A percentile compares a stretch with the other conserved stretches of the same genome.
These are phyloP conservation scores for Trilocha varians DNA, from an alignment of 2,888 invertebrate genomes.

Conservation along the genomic window DNA sequence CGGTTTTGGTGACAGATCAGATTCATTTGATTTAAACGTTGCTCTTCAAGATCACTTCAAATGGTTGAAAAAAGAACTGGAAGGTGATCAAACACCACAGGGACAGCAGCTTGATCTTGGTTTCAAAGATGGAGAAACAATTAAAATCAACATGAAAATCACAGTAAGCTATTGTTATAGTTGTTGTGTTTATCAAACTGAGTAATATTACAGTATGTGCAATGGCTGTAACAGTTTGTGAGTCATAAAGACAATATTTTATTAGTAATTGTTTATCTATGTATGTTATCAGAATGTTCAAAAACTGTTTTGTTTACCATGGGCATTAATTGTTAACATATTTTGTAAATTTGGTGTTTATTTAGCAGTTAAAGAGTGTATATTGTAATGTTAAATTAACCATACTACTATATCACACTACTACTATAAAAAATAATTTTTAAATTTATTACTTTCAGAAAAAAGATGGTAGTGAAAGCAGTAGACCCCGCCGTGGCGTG, in stretches of 20 bases:
- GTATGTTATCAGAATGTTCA: too few species aligned
- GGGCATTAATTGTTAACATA: too few species aligned
- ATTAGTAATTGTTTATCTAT: too few species aligned
- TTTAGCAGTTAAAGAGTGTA: too few species aligned
- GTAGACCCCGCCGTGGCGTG: slow-evolving; percentile 74
- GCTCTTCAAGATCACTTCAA: slow-evolving; percentile 99
- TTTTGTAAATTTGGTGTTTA: too few species aligned
- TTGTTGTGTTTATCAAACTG: not conserved
- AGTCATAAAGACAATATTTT: too few species aligned
- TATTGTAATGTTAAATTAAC: too few species aligned
- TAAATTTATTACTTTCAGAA: slow-evolving; percentile 72
- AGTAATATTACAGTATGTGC: too few species aligned
- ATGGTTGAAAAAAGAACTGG: slow-evolving; percentile 89
- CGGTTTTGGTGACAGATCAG: slow-evolving; percentile 97
- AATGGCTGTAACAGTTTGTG: too few species aligned
- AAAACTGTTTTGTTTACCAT: too few species aligned
- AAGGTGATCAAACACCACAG: slow-evolving; percentile 81
- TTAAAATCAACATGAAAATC: slow-evolving; percentile 98
- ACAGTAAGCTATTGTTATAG: slow-evolving; percentile 73
- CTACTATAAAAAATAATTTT: too few species aligned
- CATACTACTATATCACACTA: too few species aligned
- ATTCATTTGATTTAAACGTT: slow-evolving; percentile 99
- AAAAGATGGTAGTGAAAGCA: slow-evolving; percentile 88
- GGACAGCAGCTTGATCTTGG: slow-evolving; percentile 89
- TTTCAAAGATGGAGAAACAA: slow-evolving; percentile 99